These are phyloP conservation scores for Lepidostoma basale DNA, from an alignment of 1,140 invertebrate species.

Conservation along the genomic window DNA sequence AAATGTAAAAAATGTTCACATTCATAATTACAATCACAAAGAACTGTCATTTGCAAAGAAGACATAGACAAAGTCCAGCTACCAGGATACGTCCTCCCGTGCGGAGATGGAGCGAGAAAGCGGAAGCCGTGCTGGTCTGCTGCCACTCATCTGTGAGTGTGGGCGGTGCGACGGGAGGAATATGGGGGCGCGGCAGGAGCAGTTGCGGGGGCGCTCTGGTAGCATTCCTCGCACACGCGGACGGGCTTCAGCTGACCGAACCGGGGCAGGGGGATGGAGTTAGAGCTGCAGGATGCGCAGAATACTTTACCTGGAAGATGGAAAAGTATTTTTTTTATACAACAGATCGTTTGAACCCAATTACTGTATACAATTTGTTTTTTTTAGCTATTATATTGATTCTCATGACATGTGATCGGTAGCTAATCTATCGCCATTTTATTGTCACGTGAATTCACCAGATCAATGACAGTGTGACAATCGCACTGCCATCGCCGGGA, in stretches of 20 bases:
- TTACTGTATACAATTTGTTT: not conserved
- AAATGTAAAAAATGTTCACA: not conserved
- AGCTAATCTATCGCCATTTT: too few species aligned
- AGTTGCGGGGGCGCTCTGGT: conserved; percentile 52
- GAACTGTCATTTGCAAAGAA: not conserved
- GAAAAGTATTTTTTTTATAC: not conserved
- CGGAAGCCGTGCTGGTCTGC: not conserved
- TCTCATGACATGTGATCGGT: not conserved
- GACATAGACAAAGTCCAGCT: not conserved
- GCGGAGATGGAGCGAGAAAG: not conserved
- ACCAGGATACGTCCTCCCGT: not conserved
- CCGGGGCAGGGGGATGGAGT: conserved; percentile 89
- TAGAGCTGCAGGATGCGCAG: conserved; percentile 90
- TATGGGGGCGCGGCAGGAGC: conserved; percentile 22
- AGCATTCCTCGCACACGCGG: conserved; percentile 93
- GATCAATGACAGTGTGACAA: too few species aligned
- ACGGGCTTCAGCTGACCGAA: conserved; percentile 92
- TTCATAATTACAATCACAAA: not conserved
- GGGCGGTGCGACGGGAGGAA: conserved; percentile 14
- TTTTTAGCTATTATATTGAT: not conserved
- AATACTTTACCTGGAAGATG: conserved; percentile 76
- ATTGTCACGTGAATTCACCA: too few species aligned
- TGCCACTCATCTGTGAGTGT: conserved; percentile 40
- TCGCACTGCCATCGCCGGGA: too few species aligned
- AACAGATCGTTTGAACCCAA: not conserved